Base-by-base conservation (phyloP, 2,888 invertebrate genomes). In the Spilarctia lutea region DNA sequence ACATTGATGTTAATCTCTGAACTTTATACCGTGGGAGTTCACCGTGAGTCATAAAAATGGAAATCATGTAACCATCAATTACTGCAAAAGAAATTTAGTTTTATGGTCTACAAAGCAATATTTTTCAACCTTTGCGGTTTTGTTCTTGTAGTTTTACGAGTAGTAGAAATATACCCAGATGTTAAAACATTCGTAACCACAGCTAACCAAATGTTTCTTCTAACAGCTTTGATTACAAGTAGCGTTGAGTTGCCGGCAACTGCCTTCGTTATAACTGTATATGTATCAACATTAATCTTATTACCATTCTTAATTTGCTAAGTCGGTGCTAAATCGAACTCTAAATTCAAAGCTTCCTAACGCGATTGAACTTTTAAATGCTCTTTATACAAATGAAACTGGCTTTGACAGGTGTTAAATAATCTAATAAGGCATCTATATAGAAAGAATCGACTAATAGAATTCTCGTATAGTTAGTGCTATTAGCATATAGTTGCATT, bases 241-340 rank as follows among this genome's bases (percentile, higher is more conserved):
- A 72, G 72, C 79, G 83, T 79, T 85, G 86, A 88, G 83, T 75
- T 74, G 87, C 85, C 88, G 88, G 88, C 84, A 86, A 86, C 80
- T 81, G 68, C 67, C 84, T 87, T 86, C 76, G 85, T 85, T 86
- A 85, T 83, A 81, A 77, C 78, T 65, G 75, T 73, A 79, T 89
- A 89, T 89, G 85, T 76, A 78, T 89, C 89, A 77, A 82, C 71
- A 88, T 87, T 48, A 79, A 89, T 88, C 88, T 81, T 83, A 89
- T 88, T 89, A 85, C 87, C 79, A 86, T 86, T 86, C 10, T 79
- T 87, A 89, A 89, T 89, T 89, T 87, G 86, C 85, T 85, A 79
- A 86, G 82, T 79, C 77, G 81, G 73, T 78, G 65, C 72, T 71
- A 68, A 71, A 71, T 65, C 69, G 60, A 66, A 74, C n/a, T 66